A percentile compares a stretch with the other conserved stretches of the same genome.
These are phyloP conservation scores for Scyliorhinus canicula DNA, from an alignment of 2,797 vertebrate species.

Conservation along the genomic window DNA sequence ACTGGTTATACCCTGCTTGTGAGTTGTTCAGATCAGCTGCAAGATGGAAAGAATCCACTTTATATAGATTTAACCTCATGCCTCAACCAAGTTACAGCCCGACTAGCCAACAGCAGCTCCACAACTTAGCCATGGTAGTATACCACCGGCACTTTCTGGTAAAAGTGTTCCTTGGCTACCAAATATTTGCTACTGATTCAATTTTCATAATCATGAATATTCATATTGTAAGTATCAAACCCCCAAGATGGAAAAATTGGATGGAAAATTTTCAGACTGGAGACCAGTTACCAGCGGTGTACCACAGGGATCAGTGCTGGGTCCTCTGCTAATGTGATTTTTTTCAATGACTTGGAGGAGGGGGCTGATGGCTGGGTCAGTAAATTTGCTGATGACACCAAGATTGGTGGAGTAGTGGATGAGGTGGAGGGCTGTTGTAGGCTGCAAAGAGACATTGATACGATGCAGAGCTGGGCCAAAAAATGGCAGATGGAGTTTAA, in stretches of 20 bases:
- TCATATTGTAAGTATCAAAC: neutral
- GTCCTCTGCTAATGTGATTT: no score
- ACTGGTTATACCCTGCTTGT: neutral
- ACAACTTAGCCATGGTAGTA: neutral
- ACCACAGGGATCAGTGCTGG: no score
- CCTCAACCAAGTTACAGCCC: neutral
- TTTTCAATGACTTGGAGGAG: no score
- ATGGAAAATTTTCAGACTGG: no score
- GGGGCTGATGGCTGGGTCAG: no score
- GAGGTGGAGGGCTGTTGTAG: no score
- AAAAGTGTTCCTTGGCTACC: neutral
- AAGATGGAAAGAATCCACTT: neutral
- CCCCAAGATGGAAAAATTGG: neutral
- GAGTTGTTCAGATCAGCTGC: neutral
- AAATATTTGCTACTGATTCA: slow-evolving; percentile 3
- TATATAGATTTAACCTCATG: neutral
- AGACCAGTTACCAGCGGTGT: no score
- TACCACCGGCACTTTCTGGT: neutral
- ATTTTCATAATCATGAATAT: neutral
- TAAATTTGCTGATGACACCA: no score
- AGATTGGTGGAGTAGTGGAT: no score
- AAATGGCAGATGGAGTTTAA: no score
- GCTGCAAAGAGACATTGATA: no score
- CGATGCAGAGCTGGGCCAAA: no score
- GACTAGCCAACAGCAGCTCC: neutral